Percentiles rank a stretch among this genome's conserved stretches.
These are phyloP conservation scores for Tetranychus piercei DNA, from an alignment of 2,888 invertebrate species.

Conservation along the genomic window DNA sequence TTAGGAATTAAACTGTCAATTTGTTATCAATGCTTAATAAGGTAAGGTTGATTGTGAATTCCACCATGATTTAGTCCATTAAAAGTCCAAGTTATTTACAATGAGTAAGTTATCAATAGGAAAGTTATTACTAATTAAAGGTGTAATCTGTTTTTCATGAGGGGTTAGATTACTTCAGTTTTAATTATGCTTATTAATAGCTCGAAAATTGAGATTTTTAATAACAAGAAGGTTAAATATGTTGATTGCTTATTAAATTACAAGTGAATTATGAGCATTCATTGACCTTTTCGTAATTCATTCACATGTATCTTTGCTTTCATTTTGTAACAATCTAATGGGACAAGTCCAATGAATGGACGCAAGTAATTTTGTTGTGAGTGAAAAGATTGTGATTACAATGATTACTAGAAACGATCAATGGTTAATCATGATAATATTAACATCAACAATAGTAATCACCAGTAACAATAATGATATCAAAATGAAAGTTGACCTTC, in stretches of 20 bases:
- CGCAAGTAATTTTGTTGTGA: not conserved
- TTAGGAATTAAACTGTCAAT: too few species aligned
- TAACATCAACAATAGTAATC: not conserved
- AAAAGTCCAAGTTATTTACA: too few species aligned
- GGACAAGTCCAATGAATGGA: not conserved
- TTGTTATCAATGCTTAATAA: too few species aligned
- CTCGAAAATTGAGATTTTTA: not conserved
- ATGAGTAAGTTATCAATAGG: too few species aligned
- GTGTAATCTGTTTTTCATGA: too few species aligned
- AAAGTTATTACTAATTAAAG: too few species aligned
- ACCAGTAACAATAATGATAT: not conserved
- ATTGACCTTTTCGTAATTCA: not conserved
- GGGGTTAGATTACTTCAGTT: too few species aligned
- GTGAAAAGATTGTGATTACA: not conserved
- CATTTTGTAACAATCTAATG: not conserved
- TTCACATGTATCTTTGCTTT: too few species aligned
- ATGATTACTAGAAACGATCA: not conserved
- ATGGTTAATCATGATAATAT: not conserved
- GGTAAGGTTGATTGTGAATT: too few species aligned
- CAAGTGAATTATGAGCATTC: not conserved
- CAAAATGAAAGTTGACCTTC: too few species aligned
- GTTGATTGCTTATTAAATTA: not conserved
- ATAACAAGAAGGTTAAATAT: not conserved
- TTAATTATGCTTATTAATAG: too few species aligned
- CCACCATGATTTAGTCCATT: too few species aligned